Evolutionary conservation across 2,888 invertebrate genomes (phyloP), one percentile per base, ranked within the genome.

Genomic region (Melitaea athalia): DNA sequence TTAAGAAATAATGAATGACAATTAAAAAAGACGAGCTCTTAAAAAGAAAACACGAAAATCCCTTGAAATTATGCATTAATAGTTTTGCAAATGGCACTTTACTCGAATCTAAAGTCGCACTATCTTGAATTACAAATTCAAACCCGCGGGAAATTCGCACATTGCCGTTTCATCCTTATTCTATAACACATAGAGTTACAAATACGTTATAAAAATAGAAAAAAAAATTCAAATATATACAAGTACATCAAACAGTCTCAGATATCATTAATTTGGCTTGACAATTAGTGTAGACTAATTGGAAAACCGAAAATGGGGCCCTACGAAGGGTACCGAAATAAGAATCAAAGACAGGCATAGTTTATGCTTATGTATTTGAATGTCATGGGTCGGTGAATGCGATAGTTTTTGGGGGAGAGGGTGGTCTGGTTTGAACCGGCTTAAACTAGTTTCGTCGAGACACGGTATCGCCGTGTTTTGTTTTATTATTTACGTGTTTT

Each of bases 221-320:
- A 17, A 52, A 64, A 31, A 68, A 53, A 62, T 62, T 67, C 50
- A 62, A 67, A 67, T 12, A 62, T 43, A 62, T 62, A 57, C 55
- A 72, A 66, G 66, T 64, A 77, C 74, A 79, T 84, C 83, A 84
- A 83, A 84, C 79, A 78, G 74, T 70, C 63, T 72, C 72, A 78
- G 79, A 78, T 82, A 83, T 85, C 79, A 82, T 86, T 86, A 85
- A 81, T 75, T 79, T 75, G 76, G 77, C 78, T 71, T 69, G 68
- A 78, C 78, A 78, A 76, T 77, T 74, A 79, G 72, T 76, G 76
- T 72, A 62, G 70, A 70, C 79, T 86, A 86, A 86, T 86, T 86
- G 86, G 83, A 82, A 76, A 74, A 75, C 81, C 80, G 71, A 79
- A 80, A 80, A 74, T 66, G 73, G 73, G 72, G 72, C 67, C 72